Percentiles rank a stretch among this genome's conserved stretches.
Conservation (phyloP, 2,888 invertebrate genomes). For the Oligia latruncula region DNA sequence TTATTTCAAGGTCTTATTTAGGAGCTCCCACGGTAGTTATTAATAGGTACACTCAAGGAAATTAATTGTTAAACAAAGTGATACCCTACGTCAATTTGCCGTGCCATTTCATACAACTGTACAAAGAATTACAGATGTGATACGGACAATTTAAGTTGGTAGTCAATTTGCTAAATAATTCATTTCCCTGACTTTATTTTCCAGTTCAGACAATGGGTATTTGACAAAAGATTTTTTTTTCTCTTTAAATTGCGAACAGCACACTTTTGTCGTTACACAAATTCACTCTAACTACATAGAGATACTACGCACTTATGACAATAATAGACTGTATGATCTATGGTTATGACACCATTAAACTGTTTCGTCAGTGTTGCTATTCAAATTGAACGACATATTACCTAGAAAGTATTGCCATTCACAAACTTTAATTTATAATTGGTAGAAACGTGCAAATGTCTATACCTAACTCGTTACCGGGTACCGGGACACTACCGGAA, state of each 20-base stretch:
- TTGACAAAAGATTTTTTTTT: background rate
- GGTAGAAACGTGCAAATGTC: background rate
- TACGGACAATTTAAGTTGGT: background rate
- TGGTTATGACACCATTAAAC: background rate
- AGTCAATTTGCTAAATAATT: background rate
- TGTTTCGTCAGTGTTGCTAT: background rate
- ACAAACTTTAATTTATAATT: background rate
- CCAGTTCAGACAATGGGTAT: background rate
- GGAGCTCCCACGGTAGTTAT: background rate
- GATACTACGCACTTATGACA: too few species aligned
- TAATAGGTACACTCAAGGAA: background rate
- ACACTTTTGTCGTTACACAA: background rate
- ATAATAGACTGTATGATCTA: too few species aligned
- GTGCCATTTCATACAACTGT: background rate
- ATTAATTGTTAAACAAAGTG: background rate
- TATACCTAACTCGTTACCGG: background rate
- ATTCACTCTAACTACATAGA: too few species aligned
- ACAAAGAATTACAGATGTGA: background rate
- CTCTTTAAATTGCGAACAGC: background rate
- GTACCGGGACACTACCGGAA: background rate
- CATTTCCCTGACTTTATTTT: background rate
- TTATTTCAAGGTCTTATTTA: slow-evolving; percentile 23
- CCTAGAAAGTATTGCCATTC: background rate
- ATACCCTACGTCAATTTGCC: background rate
- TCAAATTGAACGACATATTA: background rate